Conservation (phyloP, 2,113 vertebrate genomes). For the Potamarius usumacintae region DNA sequence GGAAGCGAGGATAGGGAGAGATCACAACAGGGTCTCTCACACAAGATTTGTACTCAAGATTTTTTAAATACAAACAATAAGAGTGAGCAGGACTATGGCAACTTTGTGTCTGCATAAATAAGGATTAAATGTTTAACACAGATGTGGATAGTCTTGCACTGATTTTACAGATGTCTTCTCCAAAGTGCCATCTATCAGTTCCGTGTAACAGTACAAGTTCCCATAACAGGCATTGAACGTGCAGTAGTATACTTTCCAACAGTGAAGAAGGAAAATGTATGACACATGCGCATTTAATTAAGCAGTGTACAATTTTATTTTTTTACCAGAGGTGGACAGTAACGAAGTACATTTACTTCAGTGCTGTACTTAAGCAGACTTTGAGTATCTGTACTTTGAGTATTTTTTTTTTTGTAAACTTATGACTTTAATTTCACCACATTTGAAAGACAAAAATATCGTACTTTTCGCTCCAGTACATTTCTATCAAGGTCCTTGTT, state of each 20-base stretch:
- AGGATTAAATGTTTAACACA: constrained; percentile 8
- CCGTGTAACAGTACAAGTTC: neutral
- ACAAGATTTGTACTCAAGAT: constrained; percentile 44
- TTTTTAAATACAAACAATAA: constrained; percentile 9
- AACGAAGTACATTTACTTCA: too few relatives aligned
- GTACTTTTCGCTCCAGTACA: too few relatives aligned
- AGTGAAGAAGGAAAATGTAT: neutral
- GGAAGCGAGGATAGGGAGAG: constrained; percentile 24
- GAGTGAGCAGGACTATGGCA: neutral
- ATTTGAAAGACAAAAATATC: too few relatives aligned
- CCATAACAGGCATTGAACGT: neutral
- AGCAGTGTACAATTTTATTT: neutral
- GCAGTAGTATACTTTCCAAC: neutral
- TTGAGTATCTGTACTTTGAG: too few relatives aligned
- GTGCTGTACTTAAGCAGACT: too few relatives aligned
- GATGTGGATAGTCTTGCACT: neutral
- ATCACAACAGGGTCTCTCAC: constrained; percentile 46
- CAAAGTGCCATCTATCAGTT: neutral
- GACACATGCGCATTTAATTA: neutral
- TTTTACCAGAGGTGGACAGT: too few relatives aligned
- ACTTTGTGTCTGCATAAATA: neutral
- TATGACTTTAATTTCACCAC: too few relatives aligned
- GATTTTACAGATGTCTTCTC: neutral
- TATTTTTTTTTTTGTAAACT: too few relatives aligned
- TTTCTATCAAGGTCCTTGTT: too few relatives aligned